Evolutionary conservation across 2,113 vertebrate genomes (phyloP).

Genomic region (Rissa tridactyla): DNA sequence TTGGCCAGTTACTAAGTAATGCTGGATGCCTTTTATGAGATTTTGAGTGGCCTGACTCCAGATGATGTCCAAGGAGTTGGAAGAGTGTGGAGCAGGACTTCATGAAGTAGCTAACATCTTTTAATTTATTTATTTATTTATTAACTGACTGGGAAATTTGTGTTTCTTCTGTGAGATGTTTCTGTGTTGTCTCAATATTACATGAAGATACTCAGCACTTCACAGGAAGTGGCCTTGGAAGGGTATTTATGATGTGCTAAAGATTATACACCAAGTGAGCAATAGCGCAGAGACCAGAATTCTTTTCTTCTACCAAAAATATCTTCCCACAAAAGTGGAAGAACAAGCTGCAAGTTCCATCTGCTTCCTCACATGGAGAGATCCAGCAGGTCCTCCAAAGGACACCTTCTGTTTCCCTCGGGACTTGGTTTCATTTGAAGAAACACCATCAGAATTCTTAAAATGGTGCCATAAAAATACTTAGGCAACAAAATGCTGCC

Average conservation of each 20-base stretch:
- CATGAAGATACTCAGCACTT: neutral
- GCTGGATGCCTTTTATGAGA: neutral
- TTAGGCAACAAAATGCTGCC: neutral
- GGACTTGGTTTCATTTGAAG: neutral
- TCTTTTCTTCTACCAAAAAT: constrained; percentile 20
- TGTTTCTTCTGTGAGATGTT: neutral
- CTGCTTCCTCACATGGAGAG: constrained; percentile 2
- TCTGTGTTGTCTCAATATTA: neutral
- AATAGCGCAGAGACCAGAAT: neutral
- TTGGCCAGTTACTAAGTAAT: neutral
- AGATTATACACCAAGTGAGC: constrained; percentile 25
- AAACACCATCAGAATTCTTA: constrained; percentile 5
- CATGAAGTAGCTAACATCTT: neutral
- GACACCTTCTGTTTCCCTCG: neutral
- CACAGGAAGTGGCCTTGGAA: neutral
- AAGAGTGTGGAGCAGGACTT: neutral
- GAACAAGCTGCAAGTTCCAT: constrained; percentile 20
- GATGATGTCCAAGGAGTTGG: neutral
- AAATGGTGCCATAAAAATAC: neutral
- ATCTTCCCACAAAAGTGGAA: neutral
- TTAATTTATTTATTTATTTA: neutral
- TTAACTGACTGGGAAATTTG: neutral
- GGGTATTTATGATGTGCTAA: neutral
- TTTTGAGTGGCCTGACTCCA: neutral
- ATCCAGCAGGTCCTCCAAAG: constrained; percentile 4